Base-by-base conservation (phyloP, 2,113 vertebrate species). In the Chaetodon auriga region DNA sequence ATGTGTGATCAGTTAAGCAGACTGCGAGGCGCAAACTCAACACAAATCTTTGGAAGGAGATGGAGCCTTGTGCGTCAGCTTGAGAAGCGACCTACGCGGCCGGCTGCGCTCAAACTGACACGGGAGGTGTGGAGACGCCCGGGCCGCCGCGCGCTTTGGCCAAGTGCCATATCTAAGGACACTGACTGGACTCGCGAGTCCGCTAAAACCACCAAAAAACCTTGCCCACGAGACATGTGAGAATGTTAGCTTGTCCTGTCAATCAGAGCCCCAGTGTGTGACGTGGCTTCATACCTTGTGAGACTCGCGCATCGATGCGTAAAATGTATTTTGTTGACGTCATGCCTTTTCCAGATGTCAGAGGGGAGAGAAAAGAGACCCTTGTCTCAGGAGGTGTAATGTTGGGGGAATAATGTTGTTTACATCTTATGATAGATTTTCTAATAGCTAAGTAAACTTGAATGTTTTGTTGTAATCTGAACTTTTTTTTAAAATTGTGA, bases 1-100 rank as follows among this genome's bases (percentile, higher is more conserved):
- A 1, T 99, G 98, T 1, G 95, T 96, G 41, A 97, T 99, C 91
- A 98, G 98, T 82, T 99, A 97, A 95, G 36, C 3, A 0, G 1
- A 7, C 5, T 0, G 5, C 1, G 36, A 21, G 13, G 7, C 6
- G 1, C 3, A 73, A 23, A 48, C 25, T 58, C 2, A 7, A 35
- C n/a, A 23, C 38, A 12, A 16, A 70, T 23, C 25, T 87, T 81
- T 81, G 60, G 25, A 36, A n/a, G 21, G 1, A 75, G 68, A 88
- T 19, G 23, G 30, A 81, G 53, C 71, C 70, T 41, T 74, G 23
- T 46, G 87, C 83, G 46, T 70, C 77, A 75, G 66, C 38, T 76
- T 43, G 81, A 81, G 72, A 61, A 2, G 80, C 55, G 73, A 66
- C 76, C 58, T 23, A 55, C 1, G 69, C 62, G 58, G 45, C 25